Conservation (phyloP, 2,113 vertebrate species). For the Elephas maximus region DNA sequence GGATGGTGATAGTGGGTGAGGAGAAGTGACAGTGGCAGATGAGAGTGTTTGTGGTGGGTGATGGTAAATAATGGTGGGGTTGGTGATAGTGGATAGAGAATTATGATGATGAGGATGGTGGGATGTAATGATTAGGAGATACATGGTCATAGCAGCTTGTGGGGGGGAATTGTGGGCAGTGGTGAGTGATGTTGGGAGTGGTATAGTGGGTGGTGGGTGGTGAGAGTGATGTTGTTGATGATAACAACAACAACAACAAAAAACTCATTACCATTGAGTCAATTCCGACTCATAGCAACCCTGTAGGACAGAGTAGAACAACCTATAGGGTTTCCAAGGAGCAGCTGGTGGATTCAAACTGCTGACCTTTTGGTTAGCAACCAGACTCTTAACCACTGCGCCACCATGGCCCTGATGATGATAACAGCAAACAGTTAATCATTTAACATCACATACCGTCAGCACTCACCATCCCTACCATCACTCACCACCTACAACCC, state of each 20-base stretch:
- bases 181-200: background rate
- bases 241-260: too few species aligned
- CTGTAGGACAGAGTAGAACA: too few species aligned
- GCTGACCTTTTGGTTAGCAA: too few species aligned
- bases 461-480: background rate
- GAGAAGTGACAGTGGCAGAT: background rate
- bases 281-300: too few species aligned
- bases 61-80: background rate
- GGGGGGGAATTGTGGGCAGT: background rate
- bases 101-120: background rate
- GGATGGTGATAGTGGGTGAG: background rate
- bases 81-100: background rate
- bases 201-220: background rate
- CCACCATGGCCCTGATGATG: too few species aligned
- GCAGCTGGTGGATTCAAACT: too few species aligned
- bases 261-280: too few species aligned
- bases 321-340: too few species aligned
- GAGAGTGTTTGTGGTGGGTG: background rate
- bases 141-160: too few species aligned
- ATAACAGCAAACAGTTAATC: background rate
- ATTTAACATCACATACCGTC: background rate
- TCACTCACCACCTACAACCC: background rate
- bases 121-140: too few species aligned
- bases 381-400: too few species aligned
- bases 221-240: background rate